Base-by-base conservation (phyloP, 2,113 vertebrate genomes). In the Channa argus region DNA sequence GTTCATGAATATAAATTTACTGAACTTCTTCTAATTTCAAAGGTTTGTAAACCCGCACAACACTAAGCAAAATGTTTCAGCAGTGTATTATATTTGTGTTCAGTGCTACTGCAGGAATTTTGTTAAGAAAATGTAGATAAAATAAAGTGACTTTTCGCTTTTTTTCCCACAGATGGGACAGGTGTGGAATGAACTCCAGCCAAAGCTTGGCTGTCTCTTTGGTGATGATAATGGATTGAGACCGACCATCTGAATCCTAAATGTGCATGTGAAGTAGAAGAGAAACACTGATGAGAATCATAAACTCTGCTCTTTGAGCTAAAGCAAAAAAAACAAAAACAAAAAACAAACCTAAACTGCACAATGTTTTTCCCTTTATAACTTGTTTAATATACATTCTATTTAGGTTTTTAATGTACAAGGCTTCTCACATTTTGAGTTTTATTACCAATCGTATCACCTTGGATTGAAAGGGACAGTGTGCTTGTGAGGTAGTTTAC, bases 171-270 rank as follows among this genome's bases (percentile, higher is more conserved):
- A 99, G 98, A 99, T 99, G 98, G 96, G 97, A 66, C 95, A 95
- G 54, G 97, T 99, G 63, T 99, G 98, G 98, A 96, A 95, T 1
- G 96, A 97, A 74, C 88, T 99, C 92, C 97, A 96, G 74, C 96
- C 96, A 11, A 99, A 98, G 88, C 77, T 99, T 8, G 95, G 93
- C 74, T 96, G 95, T 92, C 95, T 99, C 66, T 98, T 98, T 1
- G 86, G 94, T 0, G 84, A 91, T 73, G 92, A 92, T 10, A 95
- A 94, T 9, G 93, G 88, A 43, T 33, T 93, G 60, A 87, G 93
- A 43, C 86, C 92, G 2, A 87, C 93, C 86, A 91, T 0, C 71
- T 95, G 41, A 93, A 91, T 45, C 37, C 43, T 14, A 2, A 69
- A 47, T 1, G 15, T 33, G 10, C 3, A n/a, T 15, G 54, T 12